Evolutionary conservation across 92 coral and sea anemone species (phyloP), one percentile per base, ranked within the genome.

Genomic region (Zoanthus sociatus): DNA sequence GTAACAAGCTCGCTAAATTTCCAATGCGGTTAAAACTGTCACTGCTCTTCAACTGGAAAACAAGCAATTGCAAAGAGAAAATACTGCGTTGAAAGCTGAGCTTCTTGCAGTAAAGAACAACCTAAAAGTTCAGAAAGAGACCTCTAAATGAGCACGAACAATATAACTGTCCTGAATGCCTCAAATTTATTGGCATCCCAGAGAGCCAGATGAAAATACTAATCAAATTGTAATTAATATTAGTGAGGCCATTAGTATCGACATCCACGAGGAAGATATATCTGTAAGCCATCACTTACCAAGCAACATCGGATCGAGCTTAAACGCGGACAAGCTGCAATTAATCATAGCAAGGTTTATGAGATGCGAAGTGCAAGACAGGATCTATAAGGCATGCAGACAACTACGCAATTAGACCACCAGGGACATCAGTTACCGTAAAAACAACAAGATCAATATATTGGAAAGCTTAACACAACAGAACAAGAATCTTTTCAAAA

Each of bases 231-330:
- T 78, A 9, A 56, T 78, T 9, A 71, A 78, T 3, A 58, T 33
- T 32, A 78, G 83, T 15, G 83, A 78, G 70, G 71, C 83, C 14
- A n/a, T 58, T 78, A 71, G 71, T 14, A 53, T 78, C 20, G 71
- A 78, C 14, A 58, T 78, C 44, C 14, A 16, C 53, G 71, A 78
- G 64, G 71, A 77, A 10, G 69, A 54, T 14, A 78, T 78, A 78
- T 78, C 83, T 11, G 71, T 78, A 54, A 78, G 82, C 82, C 69
- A 77, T 77, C 71, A 54, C 51, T 14, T 78, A 26, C 82, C 82
- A 53, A 77, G 82, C 50, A 77, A 55, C 70, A 70, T 51, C 50
- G 83, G 83, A 31, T 55, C 70, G 69, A 48, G 69, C 12, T 21
- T 26, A 11, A 78, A 31, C n/a, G 20, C 14, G 32, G 78, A 73